Evolutionary conservation across 2,888 invertebrate species (phyloP).

Genomic region (Yponomeuta plumbellus): DNA sequence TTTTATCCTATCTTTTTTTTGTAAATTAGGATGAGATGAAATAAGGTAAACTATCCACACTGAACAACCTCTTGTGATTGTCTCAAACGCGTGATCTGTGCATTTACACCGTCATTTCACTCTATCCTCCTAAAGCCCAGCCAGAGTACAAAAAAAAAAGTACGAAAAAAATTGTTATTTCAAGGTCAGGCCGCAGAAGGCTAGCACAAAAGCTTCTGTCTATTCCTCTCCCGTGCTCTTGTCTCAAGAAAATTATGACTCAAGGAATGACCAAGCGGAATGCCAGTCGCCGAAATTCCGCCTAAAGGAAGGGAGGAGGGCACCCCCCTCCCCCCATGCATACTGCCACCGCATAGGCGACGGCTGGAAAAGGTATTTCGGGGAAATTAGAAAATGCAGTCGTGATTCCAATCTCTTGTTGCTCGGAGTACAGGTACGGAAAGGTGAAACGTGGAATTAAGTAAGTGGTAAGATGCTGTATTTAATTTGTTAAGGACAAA

Average conservation of each 20-base stretch:
- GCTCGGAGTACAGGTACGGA: neutral
- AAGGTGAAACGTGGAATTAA: neutral
- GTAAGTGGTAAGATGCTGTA: neutral
- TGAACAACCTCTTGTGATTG: no score
- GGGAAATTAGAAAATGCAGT: slow-evolving; percentile 52
- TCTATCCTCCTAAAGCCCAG: no score
- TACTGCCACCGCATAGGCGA: slow-evolving; percentile 6
- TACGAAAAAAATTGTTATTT: no score
- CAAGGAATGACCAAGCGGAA: slow-evolving; percentile 70
- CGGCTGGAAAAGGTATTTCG: slow-evolving; percentile 47
- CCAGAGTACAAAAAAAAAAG: no score
- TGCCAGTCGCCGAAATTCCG: slow-evolving; percentile 55
- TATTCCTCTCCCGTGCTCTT: slow-evolving; percentile 25
- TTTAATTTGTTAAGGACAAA: no score
- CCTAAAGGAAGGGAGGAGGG: slow-evolving; percentile 29
- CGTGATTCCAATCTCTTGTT: slow-evolving; percentile 25
- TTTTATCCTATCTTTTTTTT: no score
- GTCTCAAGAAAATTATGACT: slow-evolving; percentile 54
- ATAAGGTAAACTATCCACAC: no score
- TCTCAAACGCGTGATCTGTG: no score
- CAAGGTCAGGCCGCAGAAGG: no score
- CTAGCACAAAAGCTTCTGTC: neutral
- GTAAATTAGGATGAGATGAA: no score
- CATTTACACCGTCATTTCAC: no score
- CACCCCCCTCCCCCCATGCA: slow-evolving; percentile 20